Conservation (phyloP, 2,888 invertebrate genomes). For the Eurytoma californica region DNA sequence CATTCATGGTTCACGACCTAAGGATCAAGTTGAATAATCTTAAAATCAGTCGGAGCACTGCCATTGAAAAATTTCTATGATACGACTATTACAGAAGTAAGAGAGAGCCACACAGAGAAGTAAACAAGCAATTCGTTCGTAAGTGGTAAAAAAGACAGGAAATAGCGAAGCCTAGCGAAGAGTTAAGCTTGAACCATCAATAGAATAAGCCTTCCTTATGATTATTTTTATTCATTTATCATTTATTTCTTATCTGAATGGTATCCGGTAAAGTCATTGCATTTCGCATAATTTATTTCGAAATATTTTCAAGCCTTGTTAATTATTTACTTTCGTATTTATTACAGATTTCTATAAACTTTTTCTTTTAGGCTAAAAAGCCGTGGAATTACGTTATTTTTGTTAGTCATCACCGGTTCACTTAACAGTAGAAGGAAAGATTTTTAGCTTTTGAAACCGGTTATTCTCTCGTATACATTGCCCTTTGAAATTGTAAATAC, state of each 20-base stretch:
- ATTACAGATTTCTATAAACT: not conserved
- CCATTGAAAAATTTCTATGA: conserved; percentile 36
- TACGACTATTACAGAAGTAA: conserved; percentile 15
- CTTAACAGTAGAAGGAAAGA: not conserved
- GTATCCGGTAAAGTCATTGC: too few relatives aligned
- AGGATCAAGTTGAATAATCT: conserved; percentile 26
- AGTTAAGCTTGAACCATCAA: conserved; percentile 2
- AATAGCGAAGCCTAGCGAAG: conserved; percentile 15
- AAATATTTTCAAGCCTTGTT: too few relatives aligned
- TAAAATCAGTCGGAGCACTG: conserved; percentile 40
- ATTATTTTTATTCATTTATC: not conserved
- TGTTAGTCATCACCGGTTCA: not conserved
- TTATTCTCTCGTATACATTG: not conserved
- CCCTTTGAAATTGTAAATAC: conserved; percentile 6
- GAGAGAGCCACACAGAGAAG: not conserved
- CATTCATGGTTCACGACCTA: conserved; percentile 45
- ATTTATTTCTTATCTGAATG: too few relatives aligned
- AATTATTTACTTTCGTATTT: too few relatives aligned
- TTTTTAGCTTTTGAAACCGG: conserved; percentile 11
- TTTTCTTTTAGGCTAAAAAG: too few relatives aligned
- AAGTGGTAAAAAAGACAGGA: conserved; percentile 21
- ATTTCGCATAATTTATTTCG: too few relatives aligned
- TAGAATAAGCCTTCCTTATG: not conserved
- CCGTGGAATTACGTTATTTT: not conserved
- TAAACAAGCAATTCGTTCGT: conserved; percentile 10